These are phyloP conservation scores for Varanus komodoensis DNA, from an alignment of 2,113 vertebrate genomes.

Conservation along the genomic window DNA sequence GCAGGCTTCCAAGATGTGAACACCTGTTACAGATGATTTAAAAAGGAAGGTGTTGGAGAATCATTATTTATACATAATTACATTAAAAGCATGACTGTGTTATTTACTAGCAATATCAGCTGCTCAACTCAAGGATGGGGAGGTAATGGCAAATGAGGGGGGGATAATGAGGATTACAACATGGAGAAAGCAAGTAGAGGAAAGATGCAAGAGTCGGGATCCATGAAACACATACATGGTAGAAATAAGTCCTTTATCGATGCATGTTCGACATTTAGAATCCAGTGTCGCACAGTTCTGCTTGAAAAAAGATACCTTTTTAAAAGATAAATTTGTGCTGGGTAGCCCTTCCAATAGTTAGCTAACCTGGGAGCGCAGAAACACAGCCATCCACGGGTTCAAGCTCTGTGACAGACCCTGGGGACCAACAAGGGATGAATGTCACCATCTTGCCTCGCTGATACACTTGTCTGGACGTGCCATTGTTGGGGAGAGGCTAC, in stretches of 20 bases:
- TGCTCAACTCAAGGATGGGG: background rate
- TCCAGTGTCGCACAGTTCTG: background rate
- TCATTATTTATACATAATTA: constrained; percentile 28
- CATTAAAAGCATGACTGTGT: constrained; percentile 34
- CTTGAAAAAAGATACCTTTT: background rate
- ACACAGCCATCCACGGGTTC: background rate
- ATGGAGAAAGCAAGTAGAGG: background rate
- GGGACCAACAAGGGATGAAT: background rate
- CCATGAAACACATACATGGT: background rate
- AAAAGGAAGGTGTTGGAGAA: background rate
- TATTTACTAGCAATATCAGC: background rate
- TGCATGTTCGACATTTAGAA: background rate
- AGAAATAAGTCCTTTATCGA: background rate
- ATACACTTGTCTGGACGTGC: background rate
- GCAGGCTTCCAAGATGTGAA: constrained; percentile 25
- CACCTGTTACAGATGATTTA: constrained; percentile 16
- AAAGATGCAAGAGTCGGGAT: background rate
- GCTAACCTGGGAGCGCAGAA: background rate
- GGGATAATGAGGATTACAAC: background rate
- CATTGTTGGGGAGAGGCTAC: background rate
- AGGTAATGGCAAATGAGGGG: background rate
- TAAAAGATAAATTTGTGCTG: background rate
- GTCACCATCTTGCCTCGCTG: background rate
- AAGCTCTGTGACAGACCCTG: background rate
- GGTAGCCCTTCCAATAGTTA: background rate